Evolutionary conservation across 1,140 invertebrate species (phyloP).

Genomic region (Bombus polaris): DNA sequence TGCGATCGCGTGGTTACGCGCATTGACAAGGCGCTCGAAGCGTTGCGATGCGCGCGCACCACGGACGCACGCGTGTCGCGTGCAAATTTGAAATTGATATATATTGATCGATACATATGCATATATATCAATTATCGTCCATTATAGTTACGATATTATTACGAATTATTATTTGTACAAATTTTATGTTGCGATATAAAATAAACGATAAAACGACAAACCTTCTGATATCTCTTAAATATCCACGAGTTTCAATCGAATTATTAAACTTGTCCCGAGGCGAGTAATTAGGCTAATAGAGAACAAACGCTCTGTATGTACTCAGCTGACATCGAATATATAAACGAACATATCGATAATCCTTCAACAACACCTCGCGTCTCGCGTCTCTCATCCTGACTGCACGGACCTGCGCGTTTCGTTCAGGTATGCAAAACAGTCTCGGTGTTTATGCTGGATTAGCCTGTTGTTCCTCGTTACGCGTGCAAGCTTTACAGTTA

Average conservation of each 20-base stretch:
- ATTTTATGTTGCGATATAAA: slow-evolving; percentile 83
- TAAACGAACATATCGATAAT: slow-evolving; percentile 28
- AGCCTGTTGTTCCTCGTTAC: neutral
- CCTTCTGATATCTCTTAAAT: neutral
- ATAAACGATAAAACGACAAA: slow-evolving; percentile 78
- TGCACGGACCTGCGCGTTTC: slow-evolving; percentile 47
- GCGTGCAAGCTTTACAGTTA: no score
- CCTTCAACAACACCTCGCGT: slow-evolving; percentile 29
- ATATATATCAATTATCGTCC: slow-evolving; percentile 71
- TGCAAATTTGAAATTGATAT: slow-evolving; percentile 59
- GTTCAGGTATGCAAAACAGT: neutral
- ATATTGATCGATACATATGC: slow-evolving; percentile 51
- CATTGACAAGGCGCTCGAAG: neutral
- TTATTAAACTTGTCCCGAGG: neutral
- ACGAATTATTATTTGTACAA: slow-evolving; percentile 82
- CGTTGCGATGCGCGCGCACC: neutral
- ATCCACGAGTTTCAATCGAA: neutral
- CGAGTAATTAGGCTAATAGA: neutral
- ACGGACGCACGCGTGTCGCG: slow-evolving; percentile 27
- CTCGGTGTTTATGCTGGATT: neutral
- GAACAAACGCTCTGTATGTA: no score
- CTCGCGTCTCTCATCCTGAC: neutral
- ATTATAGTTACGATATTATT: slow-evolving; percentile 72
- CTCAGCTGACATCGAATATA: neutral
- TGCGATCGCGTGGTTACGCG: neutral